These are phyloP conservation scores for Mystacides longicornis DNA, from an alignment of 2,888 invertebrate genomes.

Conservation along the genomic window DNA sequence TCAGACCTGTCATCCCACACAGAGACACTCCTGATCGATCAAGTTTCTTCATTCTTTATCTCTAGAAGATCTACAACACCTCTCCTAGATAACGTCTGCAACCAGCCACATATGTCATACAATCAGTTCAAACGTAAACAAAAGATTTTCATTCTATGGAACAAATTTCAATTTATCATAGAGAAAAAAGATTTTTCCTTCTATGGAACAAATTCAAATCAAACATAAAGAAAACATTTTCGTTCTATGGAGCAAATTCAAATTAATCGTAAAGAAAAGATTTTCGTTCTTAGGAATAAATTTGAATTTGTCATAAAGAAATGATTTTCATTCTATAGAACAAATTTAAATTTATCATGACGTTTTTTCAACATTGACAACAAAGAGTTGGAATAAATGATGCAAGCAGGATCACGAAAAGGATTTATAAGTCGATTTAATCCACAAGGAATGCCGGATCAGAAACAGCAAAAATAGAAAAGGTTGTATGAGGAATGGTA, in stretches of 20 bases:
- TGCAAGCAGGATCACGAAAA: too few species aligned
- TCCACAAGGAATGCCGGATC: too few species aligned
- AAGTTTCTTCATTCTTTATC: slow-evolving; percentile 3
- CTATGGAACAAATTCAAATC: too few species aligned
- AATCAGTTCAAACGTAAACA: not conserved
- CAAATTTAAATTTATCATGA: too few species aligned
- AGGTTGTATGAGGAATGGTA: too few species aligned
- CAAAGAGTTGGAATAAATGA: too few species aligned
- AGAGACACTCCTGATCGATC: not conserved
- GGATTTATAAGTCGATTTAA: too few species aligned
- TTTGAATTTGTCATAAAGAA: too few species aligned
- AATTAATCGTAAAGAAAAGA: too few species aligned
- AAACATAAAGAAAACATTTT: not conserved
- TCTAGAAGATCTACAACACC: not conserved
- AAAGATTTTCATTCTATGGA: not conserved
- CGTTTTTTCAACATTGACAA: too few species aligned
- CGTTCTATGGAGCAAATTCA: not conserved
- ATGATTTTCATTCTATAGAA: not conserved
- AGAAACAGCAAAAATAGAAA: too few species aligned
- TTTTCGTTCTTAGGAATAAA: not conserved
- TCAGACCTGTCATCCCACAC: slow-evolving; percentile 14
- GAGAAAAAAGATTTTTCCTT: not conserved
- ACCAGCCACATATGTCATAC: not conserved
- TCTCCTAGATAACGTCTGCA: not conserved
- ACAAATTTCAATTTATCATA: too few species aligned